These are phyloP conservation scores for Cryptoleucopteryx plumbea DNA, from an alignment of 2,113 vertebrate species.

Conservation along the genomic window DNA sequence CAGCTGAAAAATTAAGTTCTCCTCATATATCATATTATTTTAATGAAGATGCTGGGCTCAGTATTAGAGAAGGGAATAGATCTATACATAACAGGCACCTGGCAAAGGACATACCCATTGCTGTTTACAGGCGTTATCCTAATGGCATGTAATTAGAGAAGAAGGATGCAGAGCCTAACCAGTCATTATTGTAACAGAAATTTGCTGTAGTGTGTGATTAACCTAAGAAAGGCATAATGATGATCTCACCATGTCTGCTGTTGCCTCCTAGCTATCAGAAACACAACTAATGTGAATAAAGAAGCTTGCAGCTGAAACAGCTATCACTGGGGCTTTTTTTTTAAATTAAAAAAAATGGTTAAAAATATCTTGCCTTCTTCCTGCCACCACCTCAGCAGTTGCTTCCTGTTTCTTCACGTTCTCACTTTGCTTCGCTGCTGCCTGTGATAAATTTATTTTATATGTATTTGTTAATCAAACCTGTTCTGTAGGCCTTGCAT, in stretches of 20 bases:
- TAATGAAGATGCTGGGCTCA: not conserved
- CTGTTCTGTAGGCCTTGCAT: too few relatives aligned
- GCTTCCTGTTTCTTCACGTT: slow-evolving; percentile 22
- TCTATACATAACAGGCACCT: not conserved
- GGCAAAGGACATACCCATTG: not conserved
- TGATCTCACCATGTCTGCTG: slow-evolving; percentile 14
- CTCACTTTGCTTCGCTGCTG: not conserved
- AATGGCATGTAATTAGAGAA: slow-evolving; percentile 33
- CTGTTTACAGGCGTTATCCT: not conserved
- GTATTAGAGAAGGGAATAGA: not conserved
- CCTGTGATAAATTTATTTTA: not conserved
- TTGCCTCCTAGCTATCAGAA: slow-evolving; percentile 28
- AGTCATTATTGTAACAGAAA: slow-evolving; percentile 45
- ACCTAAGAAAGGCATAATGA: slow-evolving; percentile 24
- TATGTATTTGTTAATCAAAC: too few relatives aligned
- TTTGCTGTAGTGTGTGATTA: not conserved
- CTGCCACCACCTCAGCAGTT: slow-evolving; percentile 30
- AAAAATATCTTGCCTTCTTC: slow-evolving; percentile 51
- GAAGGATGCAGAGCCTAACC: slow-evolving; percentile 27
- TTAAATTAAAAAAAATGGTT: not conserved
- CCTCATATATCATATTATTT: not conserved
- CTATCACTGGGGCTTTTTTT: not conserved
- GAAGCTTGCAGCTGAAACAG: not conserved
- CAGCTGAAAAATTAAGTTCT: not conserved
- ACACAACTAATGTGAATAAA: not conserved